Conservation (phyloP, 2,113 vertebrate species). For the Bagarius yarrelli region DNA sequence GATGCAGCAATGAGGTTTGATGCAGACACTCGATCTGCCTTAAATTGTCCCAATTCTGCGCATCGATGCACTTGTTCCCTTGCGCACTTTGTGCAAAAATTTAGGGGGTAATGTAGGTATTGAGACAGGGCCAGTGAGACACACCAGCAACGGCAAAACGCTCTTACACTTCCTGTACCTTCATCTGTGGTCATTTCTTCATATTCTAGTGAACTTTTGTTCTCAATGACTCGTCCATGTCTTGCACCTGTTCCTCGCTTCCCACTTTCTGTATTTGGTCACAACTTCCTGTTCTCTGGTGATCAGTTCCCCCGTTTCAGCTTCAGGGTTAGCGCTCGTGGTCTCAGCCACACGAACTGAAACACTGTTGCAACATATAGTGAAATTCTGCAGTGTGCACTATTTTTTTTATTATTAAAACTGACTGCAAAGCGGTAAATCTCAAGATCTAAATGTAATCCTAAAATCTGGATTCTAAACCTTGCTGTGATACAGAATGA, state of each 20-base stretch:
- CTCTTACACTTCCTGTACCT: neutral
- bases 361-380: neutral
- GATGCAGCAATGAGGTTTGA: no score
- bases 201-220: neutral
- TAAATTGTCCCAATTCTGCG: no score
- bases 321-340: neutral
- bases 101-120: no score
- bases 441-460: no score
- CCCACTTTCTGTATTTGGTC: neutral
- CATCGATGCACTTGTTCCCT: no score
- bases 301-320: slow-evolving; percentile 12
- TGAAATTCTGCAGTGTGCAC: neutral
- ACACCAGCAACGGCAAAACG: no score
- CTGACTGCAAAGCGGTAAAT: no score
- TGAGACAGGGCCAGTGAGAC: no score
- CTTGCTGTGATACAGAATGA: neutral
- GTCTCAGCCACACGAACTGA: neutral
- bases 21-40: no score
- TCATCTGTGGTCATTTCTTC: neutral
- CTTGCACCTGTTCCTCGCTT: neutral
- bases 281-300: neutral
- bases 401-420: no score
- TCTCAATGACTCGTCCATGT: no score
- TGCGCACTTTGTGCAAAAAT: no score
- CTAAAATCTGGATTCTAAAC: neutral